These are phyloP conservation scores for Rhinatrema bivittatum DNA, from an alignment of 2,797 vertebrate genomes.

Conservation along the genomic window DNA sequence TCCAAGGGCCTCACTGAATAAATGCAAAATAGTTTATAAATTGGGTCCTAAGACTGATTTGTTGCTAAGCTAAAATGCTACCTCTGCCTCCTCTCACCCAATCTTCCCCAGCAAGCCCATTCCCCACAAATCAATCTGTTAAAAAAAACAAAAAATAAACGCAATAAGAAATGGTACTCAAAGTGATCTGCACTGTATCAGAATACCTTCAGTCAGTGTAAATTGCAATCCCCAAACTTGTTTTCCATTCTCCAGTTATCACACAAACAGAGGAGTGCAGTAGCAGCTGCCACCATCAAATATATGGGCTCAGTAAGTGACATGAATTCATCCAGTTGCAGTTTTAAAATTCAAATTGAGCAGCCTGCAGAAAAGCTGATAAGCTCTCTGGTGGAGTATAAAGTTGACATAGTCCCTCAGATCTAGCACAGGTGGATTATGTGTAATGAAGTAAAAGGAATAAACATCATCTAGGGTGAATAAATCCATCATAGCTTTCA, in stretches of 20 bases:
- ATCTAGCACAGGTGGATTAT: conserved; percentile 63
- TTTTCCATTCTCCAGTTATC: conserved; percentile 36
- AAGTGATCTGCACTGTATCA: no score
- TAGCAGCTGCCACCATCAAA: conserved; percentile 19
- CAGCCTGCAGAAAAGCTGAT: conserved; percentile 69
- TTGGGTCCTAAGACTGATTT: no score
- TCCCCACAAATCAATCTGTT: no score
- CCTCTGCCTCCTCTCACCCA: no score
- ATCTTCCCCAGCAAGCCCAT: no score
- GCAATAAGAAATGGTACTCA: no score
- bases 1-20: no score
- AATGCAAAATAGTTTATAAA: no score
- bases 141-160: no score
- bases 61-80: no score
- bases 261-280: conserved; percentile 21
- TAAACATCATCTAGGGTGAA: conserved; percentile 60
- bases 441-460: conserved; percentile 64
- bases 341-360: conserved; percentile 76
- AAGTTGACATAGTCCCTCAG: conserved; percentile 51
- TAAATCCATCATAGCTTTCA: conserved; percentile 46
- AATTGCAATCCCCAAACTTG: conserved; percentile 25
- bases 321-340: conserved; percentile 56
- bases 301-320: conserved; percentile 44
- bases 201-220: conserved; percentile 24
- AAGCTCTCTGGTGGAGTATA: conserved; percentile 63